These are phyloP conservation scores for Ruditapes philippinarum DNA, from an alignment of 1,140 invertebrate genomes.

Conservation along the genomic window DNA sequence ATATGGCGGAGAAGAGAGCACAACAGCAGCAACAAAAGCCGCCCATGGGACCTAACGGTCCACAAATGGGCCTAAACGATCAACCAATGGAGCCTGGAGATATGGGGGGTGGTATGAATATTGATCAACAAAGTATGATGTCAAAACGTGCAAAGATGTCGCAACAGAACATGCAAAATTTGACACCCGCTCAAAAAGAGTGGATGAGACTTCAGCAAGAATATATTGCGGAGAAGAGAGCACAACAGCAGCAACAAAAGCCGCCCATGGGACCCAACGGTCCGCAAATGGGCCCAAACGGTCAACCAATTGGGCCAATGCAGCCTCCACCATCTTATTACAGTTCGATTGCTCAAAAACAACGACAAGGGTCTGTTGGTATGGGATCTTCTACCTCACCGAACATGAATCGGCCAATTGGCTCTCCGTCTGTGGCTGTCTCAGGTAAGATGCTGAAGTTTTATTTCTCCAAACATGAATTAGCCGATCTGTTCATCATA, in stretches of 20 bases:
- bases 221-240: conserved; percentile 84
- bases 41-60: conserved; percentile 55
- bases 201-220: conserved; percentile 95
- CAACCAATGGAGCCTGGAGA: conserved; percentile 77
- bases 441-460: conserved; percentile 30
- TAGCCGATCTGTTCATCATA: too few species aligned
- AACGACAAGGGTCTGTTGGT: conserved; percentile 71
- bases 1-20: conserved; percentile 83
- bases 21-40: conserved; percentile 82
- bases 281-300: conserved; percentile 47
- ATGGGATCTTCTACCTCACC: conserved; percentile 82
- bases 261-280: conserved; percentile 57
- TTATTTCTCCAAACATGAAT: too few species aligned
- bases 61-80: conserved; percentile 45
- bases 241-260: conserved; percentile 83
- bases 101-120: conserved; percentile 72
- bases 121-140: conserved; percentile 79
- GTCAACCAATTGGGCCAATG: conserved; percentile 62
- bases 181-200: conserved; percentile 86
- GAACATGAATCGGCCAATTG: conserved; percentile 79
- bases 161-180: conserved; percentile 80
- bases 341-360: conserved; percentile 83
- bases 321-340: conserved; percentile 83
- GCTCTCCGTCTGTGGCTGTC: conserved; percentile 73
- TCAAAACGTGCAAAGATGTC: conserved; percentile 82